Base-by-base conservation (phyloP, 2,888 invertebrate genomes). In the Nemoura dubitans region DNA sequence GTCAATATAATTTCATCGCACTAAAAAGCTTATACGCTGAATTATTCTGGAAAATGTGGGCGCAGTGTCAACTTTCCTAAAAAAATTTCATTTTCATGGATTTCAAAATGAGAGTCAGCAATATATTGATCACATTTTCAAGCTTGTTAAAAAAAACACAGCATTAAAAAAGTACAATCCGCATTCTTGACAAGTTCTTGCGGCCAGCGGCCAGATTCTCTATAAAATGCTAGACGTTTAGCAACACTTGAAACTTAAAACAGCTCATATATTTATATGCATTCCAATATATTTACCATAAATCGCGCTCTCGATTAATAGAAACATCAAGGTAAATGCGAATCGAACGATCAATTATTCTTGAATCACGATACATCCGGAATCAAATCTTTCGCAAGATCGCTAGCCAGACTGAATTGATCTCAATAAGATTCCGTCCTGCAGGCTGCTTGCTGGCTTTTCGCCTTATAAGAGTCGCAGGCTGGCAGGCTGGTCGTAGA, bases 291-390 rank as follows among this genome's bases (percentile, higher is more conserved):
- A 59, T 59, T 59, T 59, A 59, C 59, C 59, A 59, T 59, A 59
- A 59, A 59, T 59, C 59, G 21, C 59, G 21, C 59, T 3, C 3
- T 59, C 59, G 59, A 59, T 59, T 59, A 59, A 59, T 59, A 59
- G 59, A 59, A 59, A 59, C 59, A 59, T 59, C 59, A 59, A 59
- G 59, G 59, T 59, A 59, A 59, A 59, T 59, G 59, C 59, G 59
- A 59, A 59, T 59, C 59, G 59, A 59, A 59, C 14, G 59, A 59
- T 10, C 59, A 59, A 59, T 59, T 59, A 59, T 59, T 59, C 59
- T 59, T 59, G 59, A 59, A 21, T 59, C 59, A 59, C 59, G 59
- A 59, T 59, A 36, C 10, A 59, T 59, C 59, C 59, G 59, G 16
- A 59, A 59, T 59, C 59, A 21, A 59, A 59, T 59, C 59, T 59